A percentile compares a stretch with the other conserved stretches of the same genome.
Conservation (phyloP, 2,888 invertebrate genomes). For the Chymomyza fuscimana region DNA sequence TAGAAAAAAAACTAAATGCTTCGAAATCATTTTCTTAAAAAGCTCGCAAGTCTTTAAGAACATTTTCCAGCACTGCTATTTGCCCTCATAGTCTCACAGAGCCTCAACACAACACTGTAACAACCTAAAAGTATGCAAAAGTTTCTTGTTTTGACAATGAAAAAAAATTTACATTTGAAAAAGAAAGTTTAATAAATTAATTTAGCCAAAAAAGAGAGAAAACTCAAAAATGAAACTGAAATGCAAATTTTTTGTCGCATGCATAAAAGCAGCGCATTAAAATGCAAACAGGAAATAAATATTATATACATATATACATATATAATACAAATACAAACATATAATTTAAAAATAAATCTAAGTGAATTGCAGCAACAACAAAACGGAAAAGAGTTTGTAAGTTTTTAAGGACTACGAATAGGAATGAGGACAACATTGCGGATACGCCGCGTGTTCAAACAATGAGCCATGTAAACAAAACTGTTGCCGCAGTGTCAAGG, state of each 20-base stretch:
- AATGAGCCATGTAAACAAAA: conserved; percentile 74
- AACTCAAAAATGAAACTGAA: conserved; percentile 23
- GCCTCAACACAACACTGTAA: background rate
- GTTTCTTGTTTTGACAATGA: background rate
- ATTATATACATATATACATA: conserved; percentile 10
- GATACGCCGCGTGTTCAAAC: conserved; percentile 66
- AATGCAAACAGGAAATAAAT: conserved; percentile 10
- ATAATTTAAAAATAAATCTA: conserved; percentile 71
- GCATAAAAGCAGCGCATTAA: conserved; percentile 27
- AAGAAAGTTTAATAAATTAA: conserved; percentile 32
- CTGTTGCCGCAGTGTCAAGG: conserved; percentile 46
- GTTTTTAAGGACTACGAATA: conserved; percentile 43
- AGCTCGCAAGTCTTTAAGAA: too few species aligned
- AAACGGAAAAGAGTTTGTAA: conserved; percentile 18
- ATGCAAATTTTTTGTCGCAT: conserved; percentile 18
- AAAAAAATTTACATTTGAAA: conserved; percentile 13
- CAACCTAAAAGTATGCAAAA: background rate
- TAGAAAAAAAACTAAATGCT: too few species aligned
- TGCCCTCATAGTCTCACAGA: too few species aligned
- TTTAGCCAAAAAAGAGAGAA: conserved; percentile 19
- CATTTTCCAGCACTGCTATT: too few species aligned
- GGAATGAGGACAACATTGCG: conserved; percentile 47
- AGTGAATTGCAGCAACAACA: conserved; percentile 40
- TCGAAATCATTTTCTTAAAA: too few species aligned
- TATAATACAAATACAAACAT: conserved; percentile 13